These are phyloP conservation scores for Gambusia affinis DNA, from an alignment of 2,113 vertebrate genomes.

Conservation along the genomic window DNA sequence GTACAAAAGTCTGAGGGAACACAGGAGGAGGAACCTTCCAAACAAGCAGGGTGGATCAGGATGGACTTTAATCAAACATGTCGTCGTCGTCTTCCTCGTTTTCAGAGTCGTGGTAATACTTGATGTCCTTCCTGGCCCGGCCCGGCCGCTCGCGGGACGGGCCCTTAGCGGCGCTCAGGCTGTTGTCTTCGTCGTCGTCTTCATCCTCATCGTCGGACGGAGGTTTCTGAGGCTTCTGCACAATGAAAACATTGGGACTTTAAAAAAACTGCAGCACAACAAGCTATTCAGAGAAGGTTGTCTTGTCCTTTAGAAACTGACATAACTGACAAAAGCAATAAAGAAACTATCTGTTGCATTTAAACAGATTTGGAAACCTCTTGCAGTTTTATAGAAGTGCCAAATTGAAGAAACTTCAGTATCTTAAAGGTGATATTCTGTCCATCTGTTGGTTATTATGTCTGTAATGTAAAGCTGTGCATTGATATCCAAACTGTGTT, in stretches of 20 bases:
- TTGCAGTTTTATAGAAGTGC: too few species aligned
- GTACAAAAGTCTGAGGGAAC: constrained; percentile 96
- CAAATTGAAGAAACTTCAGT: too few species aligned
- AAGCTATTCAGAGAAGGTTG: too few species aligned
- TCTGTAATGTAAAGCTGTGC: too few species aligned
- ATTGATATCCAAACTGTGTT: too few species aligned
- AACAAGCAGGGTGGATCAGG: constrained; percentile 78
- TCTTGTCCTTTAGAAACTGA: too few species aligned
- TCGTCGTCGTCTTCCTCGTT: constrained; percentile 87
- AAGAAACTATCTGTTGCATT: too few species aligned
- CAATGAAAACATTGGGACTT: background rate
- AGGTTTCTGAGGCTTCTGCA: constrained; percentile 88
- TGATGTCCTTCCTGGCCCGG: constrained; percentile 93
- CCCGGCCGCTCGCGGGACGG: constrained; percentile 84
- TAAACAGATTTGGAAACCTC: too few species aligned
- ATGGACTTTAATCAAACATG: constrained; percentile 91
- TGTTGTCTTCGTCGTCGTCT: constrained; percentile 79
- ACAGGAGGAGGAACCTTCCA: constrained; percentile 80
- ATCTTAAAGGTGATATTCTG: too few species aligned
- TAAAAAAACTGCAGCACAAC: background rate
- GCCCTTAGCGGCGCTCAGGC: constrained; percentile 72
- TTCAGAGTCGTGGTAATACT: constrained; percentile 92
- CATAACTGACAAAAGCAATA: too few species aligned
- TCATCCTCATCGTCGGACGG: constrained; percentile 84
- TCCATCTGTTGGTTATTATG: too few species aligned